Conservation (phyloP, 2,888 invertebrate species). For the Apotomis betuletana region DNA sequence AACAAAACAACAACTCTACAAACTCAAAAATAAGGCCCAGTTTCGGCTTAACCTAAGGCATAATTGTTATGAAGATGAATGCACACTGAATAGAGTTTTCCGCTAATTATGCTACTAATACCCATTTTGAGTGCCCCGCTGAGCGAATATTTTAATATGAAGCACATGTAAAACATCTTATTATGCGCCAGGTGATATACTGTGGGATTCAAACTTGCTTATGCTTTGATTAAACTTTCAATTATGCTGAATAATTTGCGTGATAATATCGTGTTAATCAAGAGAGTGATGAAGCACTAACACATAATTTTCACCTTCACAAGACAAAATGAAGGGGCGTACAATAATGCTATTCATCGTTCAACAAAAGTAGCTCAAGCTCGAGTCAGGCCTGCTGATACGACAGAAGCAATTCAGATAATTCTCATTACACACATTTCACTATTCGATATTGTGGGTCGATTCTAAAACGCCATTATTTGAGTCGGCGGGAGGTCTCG, state of each 20-base stretch:
- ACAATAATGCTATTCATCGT: conserved; percentile 75
- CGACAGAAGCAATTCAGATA: conserved; percentile 81
- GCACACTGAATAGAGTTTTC: conserved; percentile 66
- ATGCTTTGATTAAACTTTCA: conserved; percentile 31
- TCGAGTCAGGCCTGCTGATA: conserved; percentile 71
- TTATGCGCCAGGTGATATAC: conserved; percentile 20
- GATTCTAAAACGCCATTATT: conserved; percentile 77
- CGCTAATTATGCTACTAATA: conserved; percentile 75
- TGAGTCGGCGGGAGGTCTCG: conserved; percentile 75
- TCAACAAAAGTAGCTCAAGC: conserved; percentile 67
- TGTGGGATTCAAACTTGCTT: background rate
- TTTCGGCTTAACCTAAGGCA: background rate
- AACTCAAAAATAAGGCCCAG: background rate
- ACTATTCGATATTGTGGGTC: conserved; percentile 75
- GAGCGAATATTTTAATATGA: conserved; percentile 62
- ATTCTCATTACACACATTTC: conserved; percentile 83
- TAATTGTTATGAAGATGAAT: conserved; percentile 55
- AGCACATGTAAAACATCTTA: conserved; percentile 22
- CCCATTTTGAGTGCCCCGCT: conserved; percentile 55
- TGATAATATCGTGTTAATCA: conserved; percentile 50
- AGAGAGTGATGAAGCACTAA: conserved; percentile 60
- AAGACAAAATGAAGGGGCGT: conserved; percentile 73
- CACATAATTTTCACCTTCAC: conserved; percentile 76
- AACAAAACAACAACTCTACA: conserved; percentile 29
- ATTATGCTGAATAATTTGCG: conserved; percentile 40